Base-by-base conservation (phyloP, 2,797 vertebrate genomes). In the Synaphobranchus kaupii region DNA sequence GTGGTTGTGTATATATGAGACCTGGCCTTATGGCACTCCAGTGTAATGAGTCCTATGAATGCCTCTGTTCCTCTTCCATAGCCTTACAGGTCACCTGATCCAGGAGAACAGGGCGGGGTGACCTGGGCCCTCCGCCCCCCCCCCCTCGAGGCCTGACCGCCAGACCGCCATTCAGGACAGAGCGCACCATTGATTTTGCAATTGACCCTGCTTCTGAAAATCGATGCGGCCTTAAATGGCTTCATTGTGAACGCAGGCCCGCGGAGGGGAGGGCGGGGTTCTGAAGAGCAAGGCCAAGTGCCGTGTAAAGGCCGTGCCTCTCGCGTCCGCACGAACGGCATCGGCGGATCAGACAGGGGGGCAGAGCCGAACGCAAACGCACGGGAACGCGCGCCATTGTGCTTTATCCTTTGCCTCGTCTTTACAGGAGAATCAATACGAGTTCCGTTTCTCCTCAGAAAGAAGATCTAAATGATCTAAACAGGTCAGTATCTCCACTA, bases 171-270 rank as follows among this genome's bases (percentile, higher is more conserved):
- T 89, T 91, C 90, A 89, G 68, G 90, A 90, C 92, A 92, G 71
- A 44, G 71, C 93, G 93, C 90, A 91, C 84, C 91, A 94, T 94
- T 92, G 93, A 95, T 94, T 92, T 90, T 90, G 85, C 93, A 93
- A 94, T 94, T 95, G 93, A 94, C 95, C 94, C 93, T 90, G 91
- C 88, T 92, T 87, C 90, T 89, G 82, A 73, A 89, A 93, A 96
- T 96, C 96, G 91, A 96, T 96, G 94, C 90, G 85, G 92, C 91
- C 93, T 94, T 95, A 94, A 96, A 95, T 94, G 94, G 92, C 93
- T 93, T 93, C 91, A 94, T 95, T 95, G 93, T 94, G 93, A 94
- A 91, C 92, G 94, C 93, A 93, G 90, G 90, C 91, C 95, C 93
- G 94, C 94, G 92, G 90, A 93, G 91, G 84, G 93, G 90, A 93